A percentile compares a stretch with the other conserved stretches of the same genome.
Evolutionary conservation across 2,888 invertebrate species (phyloP).

Genomic region (Microctonus aethiopoides): DNA sequence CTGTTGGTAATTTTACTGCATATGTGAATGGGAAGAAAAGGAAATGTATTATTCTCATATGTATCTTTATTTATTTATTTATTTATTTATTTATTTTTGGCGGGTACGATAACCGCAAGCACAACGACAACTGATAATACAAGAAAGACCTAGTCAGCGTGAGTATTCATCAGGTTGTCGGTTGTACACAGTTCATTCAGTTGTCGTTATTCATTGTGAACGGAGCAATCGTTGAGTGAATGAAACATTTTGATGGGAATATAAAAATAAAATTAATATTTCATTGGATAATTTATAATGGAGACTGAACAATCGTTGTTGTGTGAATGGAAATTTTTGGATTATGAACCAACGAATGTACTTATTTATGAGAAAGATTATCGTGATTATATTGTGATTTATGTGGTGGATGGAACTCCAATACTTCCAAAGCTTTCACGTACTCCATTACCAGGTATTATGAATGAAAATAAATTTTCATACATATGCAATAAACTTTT

Average conservation of each 20-base stretch:
- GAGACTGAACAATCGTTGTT: conserved; percentile 16
- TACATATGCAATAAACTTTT: not conserved
- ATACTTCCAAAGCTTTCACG: not conserved
- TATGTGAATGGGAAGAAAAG: not conserved
- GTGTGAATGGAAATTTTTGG: conserved; percentile 49
- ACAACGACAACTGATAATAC: not conserved
- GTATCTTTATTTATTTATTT: no score
- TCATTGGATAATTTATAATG: not conserved
- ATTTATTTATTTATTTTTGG: not conserved
- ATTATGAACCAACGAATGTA: conserved; percentile 58
- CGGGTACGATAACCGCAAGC: not conserved
- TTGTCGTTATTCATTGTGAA: not conserved
- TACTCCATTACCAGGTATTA: not conserved
- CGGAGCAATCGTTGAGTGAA: not conserved
- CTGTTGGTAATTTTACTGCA: no score
- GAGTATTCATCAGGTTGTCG: not conserved
- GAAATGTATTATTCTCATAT: no score
- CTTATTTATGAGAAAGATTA: conserved; percentile 61
- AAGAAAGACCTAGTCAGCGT: not conserved
- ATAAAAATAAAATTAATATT: no score
- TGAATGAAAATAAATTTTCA: not conserved
- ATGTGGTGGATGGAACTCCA: conserved; percentile 55
- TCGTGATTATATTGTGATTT: conserved; percentile 64
- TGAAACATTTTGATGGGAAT: no score
- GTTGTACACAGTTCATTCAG: not conserved